A percentile compares a stretch with the other conserved stretches of the same genome.
These are phyloP conservation scores for Volucella zonaria DNA, from an alignment of 2,888 invertebrate species.

Conservation along the genomic window DNA sequence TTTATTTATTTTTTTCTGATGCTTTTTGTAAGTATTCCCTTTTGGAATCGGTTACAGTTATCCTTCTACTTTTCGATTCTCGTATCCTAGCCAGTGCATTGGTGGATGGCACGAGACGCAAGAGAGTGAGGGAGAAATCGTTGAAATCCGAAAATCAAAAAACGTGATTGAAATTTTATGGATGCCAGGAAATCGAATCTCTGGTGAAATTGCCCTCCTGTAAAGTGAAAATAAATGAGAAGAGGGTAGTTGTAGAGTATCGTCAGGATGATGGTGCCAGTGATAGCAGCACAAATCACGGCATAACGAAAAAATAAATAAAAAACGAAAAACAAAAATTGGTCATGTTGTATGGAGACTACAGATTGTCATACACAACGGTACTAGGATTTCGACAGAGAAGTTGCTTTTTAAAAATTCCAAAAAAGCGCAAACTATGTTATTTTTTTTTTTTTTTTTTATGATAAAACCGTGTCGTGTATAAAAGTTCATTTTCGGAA, in stretches of 20 bases:
- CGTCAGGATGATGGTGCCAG: constrained; percentile 16
- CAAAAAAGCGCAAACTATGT: too few species aligned
- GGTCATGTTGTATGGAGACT: background rate
- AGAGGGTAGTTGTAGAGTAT: constrained; percentile 24
- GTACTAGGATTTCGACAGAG: constrained; percentile 12
- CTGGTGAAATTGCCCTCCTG: constrained; percentile 50
- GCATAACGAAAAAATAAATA: background rate
- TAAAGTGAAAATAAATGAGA: constrained; percentile 53
- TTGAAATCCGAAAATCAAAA: constrained; percentile 50
- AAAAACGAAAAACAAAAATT: background rate
- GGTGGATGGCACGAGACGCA: constrained; percentile 4
- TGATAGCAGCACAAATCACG: constrained; percentile 35
- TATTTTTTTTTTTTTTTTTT: too few species aligned
- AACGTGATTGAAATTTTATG: constrained; percentile 72
- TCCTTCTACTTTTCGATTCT: background rate
- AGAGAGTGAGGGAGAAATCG: constrained; percentile 35
- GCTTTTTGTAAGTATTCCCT: background rate
- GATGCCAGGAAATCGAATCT: constrained; percentile 61
- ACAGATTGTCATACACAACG: constrained; percentile 13
- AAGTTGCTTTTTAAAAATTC: too few species aligned
- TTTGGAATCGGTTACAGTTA: constrained; percentile 33
- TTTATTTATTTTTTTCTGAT: constrained; percentile 2
- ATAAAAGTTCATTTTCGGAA: too few species aligned
- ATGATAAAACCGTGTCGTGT: too few species aligned
- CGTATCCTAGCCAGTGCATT: background rate